phyloP scores from a whole-genome alignment of 2,797 vertebrate species.

The Mus spretus region DNA sequence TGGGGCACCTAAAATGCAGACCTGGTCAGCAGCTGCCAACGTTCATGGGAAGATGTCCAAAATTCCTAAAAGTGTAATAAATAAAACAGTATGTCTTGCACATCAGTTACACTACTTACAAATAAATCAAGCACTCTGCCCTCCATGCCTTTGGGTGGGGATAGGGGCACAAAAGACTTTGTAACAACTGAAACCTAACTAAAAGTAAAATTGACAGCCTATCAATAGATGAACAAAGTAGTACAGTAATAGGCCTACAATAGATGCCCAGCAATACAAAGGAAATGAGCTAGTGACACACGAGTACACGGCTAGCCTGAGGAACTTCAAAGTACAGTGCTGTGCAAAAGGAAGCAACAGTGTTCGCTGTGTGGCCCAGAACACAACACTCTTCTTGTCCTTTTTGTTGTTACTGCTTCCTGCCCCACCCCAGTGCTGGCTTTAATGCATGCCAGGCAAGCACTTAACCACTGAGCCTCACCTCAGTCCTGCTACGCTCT shows the following conservation, averaged over 20 bases:
- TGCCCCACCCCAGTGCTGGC: neutral
- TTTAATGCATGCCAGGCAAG: neutral
- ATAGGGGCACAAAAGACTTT: neutral
- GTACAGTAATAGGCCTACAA: neutral
- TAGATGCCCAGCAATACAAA: neutral
- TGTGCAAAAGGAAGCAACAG: neutral
- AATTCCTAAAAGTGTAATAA: neutral
- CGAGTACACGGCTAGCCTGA: neutral
- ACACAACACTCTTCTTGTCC: neutral
- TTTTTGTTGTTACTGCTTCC: neutral
- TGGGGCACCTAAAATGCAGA: constrained; percentile 43
- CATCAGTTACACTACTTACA: neutral
- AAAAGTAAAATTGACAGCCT: neutral
- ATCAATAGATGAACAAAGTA: neutral
- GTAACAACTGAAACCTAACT: neutral
- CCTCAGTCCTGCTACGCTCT: neutral
- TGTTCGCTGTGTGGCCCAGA: neutral
- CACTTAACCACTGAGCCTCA: neutral
- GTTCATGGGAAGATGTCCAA: neutral
- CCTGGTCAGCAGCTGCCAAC: constrained; percentile 7
- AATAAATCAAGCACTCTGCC: neutral
- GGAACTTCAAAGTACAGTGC: neutral
- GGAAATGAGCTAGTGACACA: neutral
- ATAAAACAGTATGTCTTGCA: neutral
- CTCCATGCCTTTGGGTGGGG: neutral